These are phyloP conservation scores for Lycorma delicatula DNA, from an alignment of 1,140 invertebrate genomes.

Conservation along the genomic window DNA sequence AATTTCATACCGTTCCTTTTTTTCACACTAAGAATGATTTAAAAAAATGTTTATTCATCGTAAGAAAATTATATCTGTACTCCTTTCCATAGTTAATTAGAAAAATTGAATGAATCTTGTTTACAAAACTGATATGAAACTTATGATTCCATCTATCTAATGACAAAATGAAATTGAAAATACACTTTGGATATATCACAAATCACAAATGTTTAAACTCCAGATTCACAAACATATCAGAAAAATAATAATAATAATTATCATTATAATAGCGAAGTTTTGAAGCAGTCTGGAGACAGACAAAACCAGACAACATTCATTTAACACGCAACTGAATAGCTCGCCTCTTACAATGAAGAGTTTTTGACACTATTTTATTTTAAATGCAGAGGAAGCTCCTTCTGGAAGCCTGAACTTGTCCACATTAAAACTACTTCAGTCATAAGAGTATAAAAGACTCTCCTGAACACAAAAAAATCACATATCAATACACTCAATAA, in stretches of 20 bases:
- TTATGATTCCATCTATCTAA: no score
- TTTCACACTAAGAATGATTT: no score
- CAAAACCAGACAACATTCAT: not conserved
- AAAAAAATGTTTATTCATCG: no score
- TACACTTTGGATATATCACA: no score
- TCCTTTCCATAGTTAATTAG: no score
- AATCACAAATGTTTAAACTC: no score
- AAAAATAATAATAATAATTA: not conserved
- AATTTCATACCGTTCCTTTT: no score
- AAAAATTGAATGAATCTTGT: no score
- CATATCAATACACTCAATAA: slow-evolving; percentile 8
- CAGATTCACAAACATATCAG: not conserved
- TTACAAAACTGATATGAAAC: no score
- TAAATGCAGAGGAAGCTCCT: slow-evolving; percentile 22
- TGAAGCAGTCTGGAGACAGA: slow-evolving; percentile 1
- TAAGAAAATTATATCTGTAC: no score
- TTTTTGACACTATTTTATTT: not conserved
- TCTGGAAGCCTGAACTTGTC: slow-evolving; percentile 4
- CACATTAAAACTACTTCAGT: slow-evolving; percentile 9
- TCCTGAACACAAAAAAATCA: slow-evolving; percentile 15
- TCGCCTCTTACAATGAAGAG: slow-evolving; percentile 4
- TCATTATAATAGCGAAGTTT: not conserved
- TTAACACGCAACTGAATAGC: not conserved
- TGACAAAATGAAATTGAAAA: no score
- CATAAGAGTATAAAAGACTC: slow-evolving; percentile 17